Evolutionary conservation across 2,797 vertebrate species (phyloP).

Genomic region (Falco berigora): DNA sequence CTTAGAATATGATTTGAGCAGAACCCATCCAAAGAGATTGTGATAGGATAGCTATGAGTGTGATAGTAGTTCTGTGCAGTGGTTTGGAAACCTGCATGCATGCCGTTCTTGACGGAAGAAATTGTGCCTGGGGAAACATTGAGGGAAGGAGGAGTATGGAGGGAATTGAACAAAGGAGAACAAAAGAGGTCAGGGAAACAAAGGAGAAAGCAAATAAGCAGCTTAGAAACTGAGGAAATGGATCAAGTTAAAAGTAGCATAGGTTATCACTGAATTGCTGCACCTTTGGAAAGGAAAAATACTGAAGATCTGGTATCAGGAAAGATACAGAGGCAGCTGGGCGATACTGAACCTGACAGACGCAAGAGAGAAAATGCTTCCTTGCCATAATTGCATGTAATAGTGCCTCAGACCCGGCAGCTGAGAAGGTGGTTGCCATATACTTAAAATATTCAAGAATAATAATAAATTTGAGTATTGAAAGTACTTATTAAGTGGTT

Average conservation of each 20-base stretch:
- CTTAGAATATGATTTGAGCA: not conserved
- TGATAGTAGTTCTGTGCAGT: not conserved
- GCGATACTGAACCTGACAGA: not conserved
- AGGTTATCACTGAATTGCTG: not conserved
- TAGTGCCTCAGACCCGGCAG: not conserved
- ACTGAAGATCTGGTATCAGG: not conserved
- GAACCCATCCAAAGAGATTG: not conserved
- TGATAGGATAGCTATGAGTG: not conserved
- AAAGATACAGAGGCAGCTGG: not conserved
- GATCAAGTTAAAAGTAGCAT: not conserved
- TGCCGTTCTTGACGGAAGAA: not conserved
- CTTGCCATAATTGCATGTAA: not conserved
- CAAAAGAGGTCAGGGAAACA: not conserved
- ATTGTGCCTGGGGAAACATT: not conserved
- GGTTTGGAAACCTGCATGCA: not conserved
- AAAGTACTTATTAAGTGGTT: not conserved
- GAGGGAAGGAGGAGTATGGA: not conserved
- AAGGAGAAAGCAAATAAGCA: not conserved
- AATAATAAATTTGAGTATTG: not conserved
- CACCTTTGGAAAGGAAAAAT: not conserved
- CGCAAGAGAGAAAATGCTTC: not conserved
- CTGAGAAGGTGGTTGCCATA: not conserved
- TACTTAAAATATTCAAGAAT: not conserved
- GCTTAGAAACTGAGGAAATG: not conserved
- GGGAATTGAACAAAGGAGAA: not conserved